These are phyloP conservation scores for Calyptomena viridis DNA, from an alignment of 2,113 vertebrate genomes.

Conservation along the genomic window DNA sequence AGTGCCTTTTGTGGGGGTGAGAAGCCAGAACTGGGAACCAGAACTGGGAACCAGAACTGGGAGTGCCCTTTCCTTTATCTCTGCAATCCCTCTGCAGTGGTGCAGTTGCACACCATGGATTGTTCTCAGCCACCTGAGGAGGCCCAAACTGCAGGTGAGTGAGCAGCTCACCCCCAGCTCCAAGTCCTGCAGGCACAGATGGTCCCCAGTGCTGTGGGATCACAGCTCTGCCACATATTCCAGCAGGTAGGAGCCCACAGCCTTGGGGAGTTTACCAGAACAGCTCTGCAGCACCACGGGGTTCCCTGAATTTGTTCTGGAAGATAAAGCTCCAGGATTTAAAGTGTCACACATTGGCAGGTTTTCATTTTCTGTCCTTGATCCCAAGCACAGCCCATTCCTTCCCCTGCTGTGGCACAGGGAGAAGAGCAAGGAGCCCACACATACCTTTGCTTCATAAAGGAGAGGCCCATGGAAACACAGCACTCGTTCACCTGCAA, in stretches of 20 bases:
- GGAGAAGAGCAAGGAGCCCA: background rate
- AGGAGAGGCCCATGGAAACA: slow-evolving; percentile 99
- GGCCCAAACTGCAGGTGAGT: background rate
- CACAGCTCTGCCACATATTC: too few relatives aligned
- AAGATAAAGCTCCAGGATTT: background rate
- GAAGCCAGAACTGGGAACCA: background rate
- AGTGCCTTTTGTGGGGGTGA: background rate
- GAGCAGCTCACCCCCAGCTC: background rate
- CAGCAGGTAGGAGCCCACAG: background rate
- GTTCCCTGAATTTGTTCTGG: background rate
- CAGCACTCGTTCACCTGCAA: slow-evolving; percentile 94
- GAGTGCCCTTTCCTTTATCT: background rate
- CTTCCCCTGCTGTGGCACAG: background rate
- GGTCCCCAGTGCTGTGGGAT: background rate
- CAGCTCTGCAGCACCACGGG: background rate
- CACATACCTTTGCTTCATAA: slow-evolving; percentile 97
- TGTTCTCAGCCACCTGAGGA: background rate
- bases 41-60: background rate
- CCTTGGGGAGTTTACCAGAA: background rate
- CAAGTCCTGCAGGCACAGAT: background rate
- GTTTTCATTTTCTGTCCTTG: background rate
- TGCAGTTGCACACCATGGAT: background rate
- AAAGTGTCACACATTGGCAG: background rate
- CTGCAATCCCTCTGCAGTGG: background rate
- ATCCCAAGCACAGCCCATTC: background rate